Evolutionary conservation across 2,888 invertebrate genomes (phyloP).

Genomic region (Dynastes grantii): DNA sequence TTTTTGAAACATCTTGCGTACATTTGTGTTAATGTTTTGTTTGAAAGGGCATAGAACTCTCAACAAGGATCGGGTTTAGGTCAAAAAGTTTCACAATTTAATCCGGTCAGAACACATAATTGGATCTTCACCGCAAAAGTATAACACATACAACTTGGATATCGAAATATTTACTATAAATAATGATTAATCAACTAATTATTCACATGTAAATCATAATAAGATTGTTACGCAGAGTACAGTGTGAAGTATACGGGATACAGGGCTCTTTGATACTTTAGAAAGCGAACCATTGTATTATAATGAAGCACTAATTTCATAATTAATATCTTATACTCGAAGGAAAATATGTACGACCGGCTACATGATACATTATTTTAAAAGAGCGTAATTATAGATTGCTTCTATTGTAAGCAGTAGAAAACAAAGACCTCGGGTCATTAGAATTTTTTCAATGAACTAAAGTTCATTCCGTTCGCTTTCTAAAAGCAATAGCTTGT

Average conservation of each 20-base stretch:
- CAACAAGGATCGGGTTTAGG: neutral
- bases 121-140: neutral
- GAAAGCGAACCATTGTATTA: slow-evolving; percentile 31
- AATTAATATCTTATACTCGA: slow-evolving; percentile 18
- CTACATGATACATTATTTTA: neutral
- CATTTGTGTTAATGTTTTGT: slow-evolving; percentile 12
- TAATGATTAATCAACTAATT: slow-evolving; percentile 33
- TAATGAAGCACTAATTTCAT: slow-evolving; percentile 31
- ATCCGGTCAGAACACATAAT: neutral
- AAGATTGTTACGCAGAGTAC: neutral
- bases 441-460: neutral
- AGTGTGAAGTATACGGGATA: slow-evolving; percentile 22
- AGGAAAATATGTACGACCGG: slow-evolving; percentile 3
- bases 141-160: neutral
- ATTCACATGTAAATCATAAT: slow-evolving; percentile 28
- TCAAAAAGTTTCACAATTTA: neutral
- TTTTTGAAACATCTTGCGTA: slow-evolving; percentile 20
- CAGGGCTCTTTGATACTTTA: neutral
- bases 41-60: slow-evolving; percentile 18
- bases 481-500: neutral
- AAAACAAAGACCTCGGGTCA: neutral
- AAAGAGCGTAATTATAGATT: slow-evolving; percentile 15
- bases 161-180: slow-evolving; percentile 3
- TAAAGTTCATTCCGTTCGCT: neutral
- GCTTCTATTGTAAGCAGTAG: neutral